Percentiles rank a stretch among this genome's conserved stretches.
phyloP scores from a whole-genome alignment of 2,888 invertebrate species.

The Cyclophora punctaria region DNA sequence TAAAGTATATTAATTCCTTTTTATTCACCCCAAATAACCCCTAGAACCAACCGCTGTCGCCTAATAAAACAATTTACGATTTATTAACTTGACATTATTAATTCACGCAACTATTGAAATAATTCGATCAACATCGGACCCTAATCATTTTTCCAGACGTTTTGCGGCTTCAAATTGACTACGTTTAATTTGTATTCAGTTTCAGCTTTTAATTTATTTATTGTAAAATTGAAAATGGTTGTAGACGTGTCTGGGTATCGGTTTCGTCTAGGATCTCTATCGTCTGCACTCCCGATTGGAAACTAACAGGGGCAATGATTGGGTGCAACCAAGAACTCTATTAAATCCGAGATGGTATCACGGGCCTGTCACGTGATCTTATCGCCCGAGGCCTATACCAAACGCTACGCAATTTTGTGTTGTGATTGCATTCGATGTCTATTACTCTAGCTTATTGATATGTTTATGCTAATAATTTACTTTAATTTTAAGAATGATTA shows the following conservation, averaged over 20 bases:
- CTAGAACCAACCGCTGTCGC: too few relatives aligned
- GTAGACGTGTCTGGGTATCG: neutral
- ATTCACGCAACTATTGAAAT: too few relatives aligned
- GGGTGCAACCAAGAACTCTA: constrained; percentile 61
- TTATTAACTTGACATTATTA: too few relatives aligned
- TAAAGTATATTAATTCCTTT: too few relatives aligned
- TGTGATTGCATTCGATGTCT: constrained; percentile 22
- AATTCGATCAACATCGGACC: constrained; percentile 3
- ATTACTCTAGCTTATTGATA: constrained; percentile 12
- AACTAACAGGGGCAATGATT: constrained; percentile 45
- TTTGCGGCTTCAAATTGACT: constrained; percentile 6
- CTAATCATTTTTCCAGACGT: constrained; percentile 8
- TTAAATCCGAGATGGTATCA: constrained; percentile 60
- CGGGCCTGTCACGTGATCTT: constrained; percentile 54
- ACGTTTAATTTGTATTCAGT: constrained; percentile 2
- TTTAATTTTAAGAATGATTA: too few relatives aligned
- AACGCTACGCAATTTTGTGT: constrained; percentile 29
- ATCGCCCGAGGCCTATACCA: constrained; percentile 45
- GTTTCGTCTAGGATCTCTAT: constrained; percentile 11
- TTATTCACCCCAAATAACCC: too few relatives aligned
- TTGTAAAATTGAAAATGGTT: neutral
- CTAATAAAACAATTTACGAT: too few relatives aligned
- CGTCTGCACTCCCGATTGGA: constrained; percentile 28
- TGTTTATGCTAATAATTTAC: too few relatives aligned
- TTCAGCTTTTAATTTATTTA: neutral